A percentile compares a stretch with the other conserved stretches of the same genome.
Conservation (phyloP, 2,797 vertebrate species). For the Rhinophrynus dorsalis region DNA sequence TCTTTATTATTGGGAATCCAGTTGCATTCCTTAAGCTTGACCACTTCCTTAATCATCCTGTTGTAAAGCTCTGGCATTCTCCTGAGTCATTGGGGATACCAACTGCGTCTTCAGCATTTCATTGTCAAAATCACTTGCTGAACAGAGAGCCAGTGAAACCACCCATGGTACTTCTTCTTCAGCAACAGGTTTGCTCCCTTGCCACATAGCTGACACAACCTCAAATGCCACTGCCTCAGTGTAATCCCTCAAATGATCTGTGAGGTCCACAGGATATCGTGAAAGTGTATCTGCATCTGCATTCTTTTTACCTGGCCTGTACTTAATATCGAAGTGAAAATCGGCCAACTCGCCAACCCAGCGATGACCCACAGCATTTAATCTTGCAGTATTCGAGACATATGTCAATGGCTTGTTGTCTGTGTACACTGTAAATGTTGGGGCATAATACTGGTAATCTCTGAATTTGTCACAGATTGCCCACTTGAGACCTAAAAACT, state of each 20-base stretch:
- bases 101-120: neutral
- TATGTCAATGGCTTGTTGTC: neutral
- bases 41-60: neutral
- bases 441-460: neutral
- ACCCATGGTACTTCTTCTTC: neutral
- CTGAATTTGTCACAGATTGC: neutral
- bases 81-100: neutral
- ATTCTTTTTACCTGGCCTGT: neutral
- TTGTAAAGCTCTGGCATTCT: neutral
- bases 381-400: neutral
- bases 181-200: neutral
- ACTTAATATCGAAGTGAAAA: neutral
- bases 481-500: neutral
- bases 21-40: neutral
- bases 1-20: neutral
- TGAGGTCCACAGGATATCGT: neutral
- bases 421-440: neutral
- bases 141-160: neutral
- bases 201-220: neutral
- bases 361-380: neutral
- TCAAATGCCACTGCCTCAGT: neutral
- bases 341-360: neutral
- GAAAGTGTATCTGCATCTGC: neutral
- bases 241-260: too few relatives aligned
- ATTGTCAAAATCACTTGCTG: neutral